Evolutionary conservation across 2,113 vertebrate species (phyloP).

Genomic region (Anas platyrhynchos): DNA sequence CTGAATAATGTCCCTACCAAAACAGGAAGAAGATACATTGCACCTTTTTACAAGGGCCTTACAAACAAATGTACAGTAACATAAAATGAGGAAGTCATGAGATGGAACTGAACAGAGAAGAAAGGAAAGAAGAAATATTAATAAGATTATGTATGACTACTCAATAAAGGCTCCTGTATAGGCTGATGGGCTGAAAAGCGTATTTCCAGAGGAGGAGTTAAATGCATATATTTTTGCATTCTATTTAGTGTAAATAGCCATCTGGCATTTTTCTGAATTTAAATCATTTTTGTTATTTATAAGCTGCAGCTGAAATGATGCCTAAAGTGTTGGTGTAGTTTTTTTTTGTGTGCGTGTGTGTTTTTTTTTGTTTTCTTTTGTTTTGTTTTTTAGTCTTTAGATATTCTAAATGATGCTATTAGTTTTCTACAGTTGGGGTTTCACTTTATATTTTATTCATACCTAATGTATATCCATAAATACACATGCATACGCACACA

Average conservation of each 20-base stretch:
- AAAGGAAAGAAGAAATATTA: constrained; percentile 29
- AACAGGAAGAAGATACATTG: not conserved
- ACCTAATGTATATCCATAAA: constrained; percentile 57
- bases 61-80: constrained; percentile 14
- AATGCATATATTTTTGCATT: not conserved
- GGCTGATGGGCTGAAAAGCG: not conserved
- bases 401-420: constrained; percentile 49
- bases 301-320: not conserved
- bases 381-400: not conserved
- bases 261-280: constrained; percentile 12
- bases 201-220: not conserved
- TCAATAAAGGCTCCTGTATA: not conserved
- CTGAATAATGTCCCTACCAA: not conserved
- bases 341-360: not conserved
- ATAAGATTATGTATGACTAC: not conserved
- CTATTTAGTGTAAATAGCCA: constrained; percentile 1
- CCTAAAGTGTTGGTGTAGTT: not conserved
- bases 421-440: constrained; percentile 14
- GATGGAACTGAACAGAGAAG: not conserved
- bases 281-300: constrained; percentile 5
- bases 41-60: not conserved
- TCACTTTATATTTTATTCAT: constrained; percentile 68
- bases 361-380: not conserved
- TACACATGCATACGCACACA: not conserved
- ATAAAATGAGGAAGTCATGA: not conserved